phyloP scores from a whole-genome alignment of 2,113 vertebrate genomes.

The Steatornis caripensis region DNA sequence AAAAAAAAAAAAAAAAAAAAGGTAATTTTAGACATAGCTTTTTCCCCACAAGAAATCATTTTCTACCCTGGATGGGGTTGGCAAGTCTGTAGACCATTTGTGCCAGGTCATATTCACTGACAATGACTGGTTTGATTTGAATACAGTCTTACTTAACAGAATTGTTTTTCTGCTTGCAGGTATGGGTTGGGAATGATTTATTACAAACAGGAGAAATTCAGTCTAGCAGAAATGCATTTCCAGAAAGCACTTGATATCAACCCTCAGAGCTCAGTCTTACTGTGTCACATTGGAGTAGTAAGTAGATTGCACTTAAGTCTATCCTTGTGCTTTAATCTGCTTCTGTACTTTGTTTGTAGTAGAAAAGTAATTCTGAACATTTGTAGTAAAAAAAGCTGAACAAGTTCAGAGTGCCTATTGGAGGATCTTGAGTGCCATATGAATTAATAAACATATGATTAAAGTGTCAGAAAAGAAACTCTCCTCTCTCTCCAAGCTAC shows the following conservation, averaged over 20 bases:
- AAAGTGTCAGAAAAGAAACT: background rate
- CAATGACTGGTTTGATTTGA: background rate
- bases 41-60: background rate
- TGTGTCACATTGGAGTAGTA: slow-evolving; percentile 98
- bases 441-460: background rate
- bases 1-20: background rate
- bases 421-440: background rate
- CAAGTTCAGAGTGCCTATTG: background rate
- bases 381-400: background rate
- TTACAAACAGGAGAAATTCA: slow-evolving; percentile 99
- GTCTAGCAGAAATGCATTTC: slow-evolving; percentile 98
- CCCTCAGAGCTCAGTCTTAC: slow-evolving; percentile 96
- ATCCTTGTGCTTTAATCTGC: background rate
- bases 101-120: background rate
- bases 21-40: background rate
- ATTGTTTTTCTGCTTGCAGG: slow-evolving; percentile 74
- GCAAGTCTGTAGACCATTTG: background rate
- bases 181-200: slow-evolving; percentile 99
- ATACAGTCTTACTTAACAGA: background rate
- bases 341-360: background rate
- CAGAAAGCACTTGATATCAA: slow-evolving; percentile 98
- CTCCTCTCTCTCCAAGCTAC: background rate
- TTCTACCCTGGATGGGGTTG: background rate
- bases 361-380: background rate
- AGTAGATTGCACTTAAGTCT: slow-evolving; percentile 55